A percentile compares a stretch with the other conserved stretches of the same genome.
Conservation (phyloP, 1,140 invertebrate species). For the Manduca sexta region DNA sequence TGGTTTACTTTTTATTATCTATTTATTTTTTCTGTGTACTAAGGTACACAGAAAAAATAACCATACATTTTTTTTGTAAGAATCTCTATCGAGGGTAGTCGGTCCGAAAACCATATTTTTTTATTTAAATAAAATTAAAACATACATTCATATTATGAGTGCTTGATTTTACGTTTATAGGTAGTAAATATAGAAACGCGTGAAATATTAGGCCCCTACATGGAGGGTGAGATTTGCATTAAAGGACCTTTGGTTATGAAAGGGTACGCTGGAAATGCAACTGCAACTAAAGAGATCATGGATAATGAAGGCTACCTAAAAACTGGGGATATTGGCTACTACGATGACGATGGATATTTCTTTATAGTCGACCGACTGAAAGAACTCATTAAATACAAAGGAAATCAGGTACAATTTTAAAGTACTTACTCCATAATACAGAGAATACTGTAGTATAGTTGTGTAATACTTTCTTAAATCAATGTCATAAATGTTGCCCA, state of each 20-base stretch:
- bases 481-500: too few relatives aligned
- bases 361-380: constrained; percentile 84
- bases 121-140: too few relatives aligned
- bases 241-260: constrained; percentile 76
- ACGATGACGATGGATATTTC: constrained; percentile 78
- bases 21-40: too few relatives aligned
- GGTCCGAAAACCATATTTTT: too few relatives aligned
- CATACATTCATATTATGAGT: too few relatives aligned
- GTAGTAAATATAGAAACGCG: constrained; percentile 74
- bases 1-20: too few relatives aligned
- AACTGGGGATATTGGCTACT: constrained; percentile 85
- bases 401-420: constrained; percentile 75
- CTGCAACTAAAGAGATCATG: constrained; percentile 77
- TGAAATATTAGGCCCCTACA: constrained; percentile 70
- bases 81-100: too few relatives aligned
- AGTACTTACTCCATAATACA: too few relatives aligned
- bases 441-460: too few relatives aligned
- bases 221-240: constrained; percentile 77
- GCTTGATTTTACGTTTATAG: constrained; percentile 24
- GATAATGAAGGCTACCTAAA: constrained; percentile 83
- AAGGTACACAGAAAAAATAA: too few relatives aligned
- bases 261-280: constrained; percentile 76
- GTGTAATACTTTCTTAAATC: too few relatives aligned
- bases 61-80: too few relatives aligned
- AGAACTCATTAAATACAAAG: constrained; percentile 88